phyloP scores from a whole-genome alignment of 2,797 vertebrate genomes.

The Acestrorhynchus altus region DNA sequence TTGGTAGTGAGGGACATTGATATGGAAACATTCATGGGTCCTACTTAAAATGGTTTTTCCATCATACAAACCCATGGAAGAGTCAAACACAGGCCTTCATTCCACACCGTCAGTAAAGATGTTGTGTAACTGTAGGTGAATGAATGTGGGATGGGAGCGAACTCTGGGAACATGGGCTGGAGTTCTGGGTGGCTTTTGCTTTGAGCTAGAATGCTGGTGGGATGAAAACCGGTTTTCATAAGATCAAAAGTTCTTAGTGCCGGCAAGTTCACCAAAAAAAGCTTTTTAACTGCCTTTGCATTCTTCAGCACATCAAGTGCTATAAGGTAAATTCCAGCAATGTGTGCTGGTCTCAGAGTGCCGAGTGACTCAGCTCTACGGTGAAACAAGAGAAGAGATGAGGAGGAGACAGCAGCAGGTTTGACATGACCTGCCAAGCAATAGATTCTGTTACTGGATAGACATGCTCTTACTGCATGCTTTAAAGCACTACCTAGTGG shows the following conservation, averaged over 20 bases:
- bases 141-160: no score
- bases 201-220: no score
- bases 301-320: not conserved
- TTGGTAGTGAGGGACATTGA: no score
- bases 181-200: not conserved
- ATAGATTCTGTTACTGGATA: no score
- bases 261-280: not conserved
- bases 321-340: not conserved
- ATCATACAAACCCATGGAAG: no score
- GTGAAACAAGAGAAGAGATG: not conserved
- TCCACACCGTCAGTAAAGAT: no score
- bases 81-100: no score
- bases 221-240: no score
- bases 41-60: no score
- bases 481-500: not conserved
- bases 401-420: not conserved
- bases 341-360: not conserved
- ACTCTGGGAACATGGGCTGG: no score
- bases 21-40: no score
- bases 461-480: not conserved
- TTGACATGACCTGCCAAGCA: not conserved
- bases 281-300: not conserved
- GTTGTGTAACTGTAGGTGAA: no score
- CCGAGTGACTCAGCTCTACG: not conserved
- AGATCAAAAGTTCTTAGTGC: not conserved